These are phyloP conservation scores for Narcine bancroftii DNA, from an alignment of 2,113 vertebrate genomes.

Conservation along the genomic window DNA sequence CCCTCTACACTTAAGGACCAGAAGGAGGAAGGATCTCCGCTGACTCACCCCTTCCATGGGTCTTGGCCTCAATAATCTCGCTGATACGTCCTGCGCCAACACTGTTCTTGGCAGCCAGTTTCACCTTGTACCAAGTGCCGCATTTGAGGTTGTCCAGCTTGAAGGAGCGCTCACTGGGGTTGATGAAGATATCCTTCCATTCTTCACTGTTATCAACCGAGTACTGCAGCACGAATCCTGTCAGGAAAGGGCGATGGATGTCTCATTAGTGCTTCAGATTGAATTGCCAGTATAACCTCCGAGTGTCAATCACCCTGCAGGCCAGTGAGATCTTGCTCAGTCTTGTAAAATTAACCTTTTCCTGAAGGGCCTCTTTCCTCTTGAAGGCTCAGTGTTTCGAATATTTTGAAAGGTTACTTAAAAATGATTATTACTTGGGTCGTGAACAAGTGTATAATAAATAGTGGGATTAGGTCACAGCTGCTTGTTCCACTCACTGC, in stretches of 20 bases:
- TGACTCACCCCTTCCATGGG: conserved; percentile 79
- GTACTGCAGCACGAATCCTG: conserved; percentile 95
- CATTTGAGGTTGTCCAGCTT: conserved; percentile 91
- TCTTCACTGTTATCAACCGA: conserved; percentile 96
- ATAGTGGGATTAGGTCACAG: too few relatives aligned
- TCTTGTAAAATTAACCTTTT: not conserved
- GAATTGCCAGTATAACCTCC: not conserved
- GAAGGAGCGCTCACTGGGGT: conserved; percentile 84
- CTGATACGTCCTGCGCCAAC: conserved; percentile 95
- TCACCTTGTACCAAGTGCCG: conserved; percentile 98
- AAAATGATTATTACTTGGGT: too few relatives aligned
- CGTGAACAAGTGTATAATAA: not conserved
- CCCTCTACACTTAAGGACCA: not conserved
- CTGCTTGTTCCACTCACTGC: too few relatives aligned
- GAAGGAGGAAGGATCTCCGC: not conserved
- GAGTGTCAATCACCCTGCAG: not conserved
- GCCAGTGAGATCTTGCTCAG: not conserved
- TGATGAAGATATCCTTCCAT: conserved; percentile 94
- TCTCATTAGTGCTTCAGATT: conserved; percentile 1
- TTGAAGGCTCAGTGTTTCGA: too few relatives aligned
- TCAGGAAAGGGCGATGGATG: not conserved
- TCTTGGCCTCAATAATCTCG: conserved; percentile 98
- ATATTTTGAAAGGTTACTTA: not conserved
- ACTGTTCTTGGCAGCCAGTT: conserved; percentile 94
- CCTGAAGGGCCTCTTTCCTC: not conserved